Percentiles rank a stretch among this genome's conserved stretches.
These are phyloP conservation scores for Hystrix brachyura DNA, from an alignment of 2,113 vertebrate genomes.

Conservation along the genomic window DNA sequence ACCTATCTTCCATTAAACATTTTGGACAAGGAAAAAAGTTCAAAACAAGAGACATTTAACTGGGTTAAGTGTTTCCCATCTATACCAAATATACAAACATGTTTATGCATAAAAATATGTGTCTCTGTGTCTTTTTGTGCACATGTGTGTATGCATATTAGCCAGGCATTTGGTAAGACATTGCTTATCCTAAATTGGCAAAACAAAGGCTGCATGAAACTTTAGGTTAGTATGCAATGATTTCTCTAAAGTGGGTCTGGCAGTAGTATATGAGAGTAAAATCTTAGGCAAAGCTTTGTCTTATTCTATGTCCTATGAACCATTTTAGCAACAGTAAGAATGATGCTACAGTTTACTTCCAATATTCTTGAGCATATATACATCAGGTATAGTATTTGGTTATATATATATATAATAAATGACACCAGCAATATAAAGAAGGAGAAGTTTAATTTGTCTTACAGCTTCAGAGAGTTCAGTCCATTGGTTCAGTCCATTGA, in stretches of 20 bases:
- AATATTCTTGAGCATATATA: neutral
- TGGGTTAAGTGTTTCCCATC: neutral
- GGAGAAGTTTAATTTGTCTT: too few species aligned
- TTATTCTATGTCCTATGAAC: neutral
- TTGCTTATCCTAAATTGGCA: neutral
- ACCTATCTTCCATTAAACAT: neutral
- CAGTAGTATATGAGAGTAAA: neutral
- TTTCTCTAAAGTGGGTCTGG: neutral
- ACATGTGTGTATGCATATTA: neutral
- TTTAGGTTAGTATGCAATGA: neutral
- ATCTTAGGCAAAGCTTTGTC: neutral
- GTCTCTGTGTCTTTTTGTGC: neutral
- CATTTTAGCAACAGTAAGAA: neutral
- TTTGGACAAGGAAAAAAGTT: neutral
- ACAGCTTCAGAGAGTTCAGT: too few species aligned
- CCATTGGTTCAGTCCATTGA: too few species aligned
- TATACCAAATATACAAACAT: neutral
- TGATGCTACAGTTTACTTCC: neutral
- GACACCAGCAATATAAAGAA: too few species aligned
- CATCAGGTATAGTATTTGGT: neutral
- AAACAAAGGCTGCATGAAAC: neutral
- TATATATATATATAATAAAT: too few species aligned
- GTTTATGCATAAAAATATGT: neutral
- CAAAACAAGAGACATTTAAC: neutral
- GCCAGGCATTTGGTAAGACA: neutral